These are phyloP conservation scores for Luehdorfia chinensis DNA, from an alignment of 1,140 invertebrate species.

Conservation along the genomic window DNA sequence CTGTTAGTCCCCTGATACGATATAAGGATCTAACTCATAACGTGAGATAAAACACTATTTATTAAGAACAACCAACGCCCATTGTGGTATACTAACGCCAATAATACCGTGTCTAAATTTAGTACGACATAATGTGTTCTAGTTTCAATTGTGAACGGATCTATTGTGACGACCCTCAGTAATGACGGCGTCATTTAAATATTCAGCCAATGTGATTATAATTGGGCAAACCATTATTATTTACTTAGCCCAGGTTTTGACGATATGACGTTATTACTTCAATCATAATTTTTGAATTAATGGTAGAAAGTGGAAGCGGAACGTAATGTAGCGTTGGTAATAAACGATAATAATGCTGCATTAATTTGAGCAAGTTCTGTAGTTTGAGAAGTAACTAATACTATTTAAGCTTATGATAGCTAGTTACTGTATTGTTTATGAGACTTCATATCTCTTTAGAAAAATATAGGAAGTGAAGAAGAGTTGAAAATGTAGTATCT, in stretches of 20 bases:
- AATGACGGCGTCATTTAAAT: conserved; percentile 38
- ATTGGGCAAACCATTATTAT: conserved; percentile 42
- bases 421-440: too few relatives aligned
- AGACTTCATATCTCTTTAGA: too few relatives aligned
- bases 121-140: background rate
- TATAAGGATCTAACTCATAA: too few relatives aligned
- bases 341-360: background rate
- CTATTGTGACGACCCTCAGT: conserved; percentile 32
- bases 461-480: too few relatives aligned
- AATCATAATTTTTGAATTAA: conserved; percentile 14
- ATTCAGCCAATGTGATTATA: conserved; percentile 55
- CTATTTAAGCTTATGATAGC: too few relatives aligned
- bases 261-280: conserved; percentile 18
- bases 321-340: background rate
- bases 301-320: conserved; percentile 6
- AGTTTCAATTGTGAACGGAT: conserved; percentile 25
- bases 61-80: too few relatives aligned
- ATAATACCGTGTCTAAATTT: conserved; percentile 19
- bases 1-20: too few relatives aligned
- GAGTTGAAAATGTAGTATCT: too few relatives aligned
- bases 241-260: conserved; percentile 32
- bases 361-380: too few relatives aligned
- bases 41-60: too few relatives aligned
- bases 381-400: too few relatives aligned
- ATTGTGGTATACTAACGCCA: too few relatives aligned